A percentile compares a stretch with the other conserved stretches of the same genome.
phyloP scores from a whole-genome alignment of 2,888 invertebrate genomes.

The Leptinotarsa haldemani region DNA sequence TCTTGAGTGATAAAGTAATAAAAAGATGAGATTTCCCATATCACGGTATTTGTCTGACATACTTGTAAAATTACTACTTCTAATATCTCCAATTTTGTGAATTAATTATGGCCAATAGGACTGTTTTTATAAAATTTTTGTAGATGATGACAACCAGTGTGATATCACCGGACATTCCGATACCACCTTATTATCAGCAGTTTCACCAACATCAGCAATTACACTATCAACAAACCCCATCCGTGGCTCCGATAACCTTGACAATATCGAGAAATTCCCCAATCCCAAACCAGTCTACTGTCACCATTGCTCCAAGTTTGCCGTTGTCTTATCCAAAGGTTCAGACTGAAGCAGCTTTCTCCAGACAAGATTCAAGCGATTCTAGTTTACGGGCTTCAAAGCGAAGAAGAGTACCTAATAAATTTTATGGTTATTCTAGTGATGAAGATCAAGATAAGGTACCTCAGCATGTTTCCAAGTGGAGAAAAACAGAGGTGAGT shows the following conservation, averaged over 20 bases:
- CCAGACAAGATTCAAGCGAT: conserved; percentile 58
- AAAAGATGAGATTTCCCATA: no score
- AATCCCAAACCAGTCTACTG: conserved; percentile 41
- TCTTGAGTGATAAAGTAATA: no score
- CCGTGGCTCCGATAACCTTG: conserved; percentile 59
- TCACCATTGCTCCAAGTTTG: conserved; percentile 1
- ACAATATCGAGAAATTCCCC: conserved; percentile 59
- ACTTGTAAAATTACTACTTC: no score
- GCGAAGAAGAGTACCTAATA: conserved; percentile 83
- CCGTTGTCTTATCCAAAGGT: conserved; percentile 34
- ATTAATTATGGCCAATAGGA: not conserved
- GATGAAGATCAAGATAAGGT: conserved; percentile 77
- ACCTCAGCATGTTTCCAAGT: conserved; percentile 72
- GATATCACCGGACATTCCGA: conserved; percentile 64
- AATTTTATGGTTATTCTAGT: conserved; percentile 89
- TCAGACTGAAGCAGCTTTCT: conserved; percentile 31
- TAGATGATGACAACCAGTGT: conserved; percentile 62
- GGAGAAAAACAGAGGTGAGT: conserved; percentile 75
- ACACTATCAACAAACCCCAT: conserved; percentile 39
- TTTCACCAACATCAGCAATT: conserved; percentile 48
- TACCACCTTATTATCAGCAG: conserved; percentile 56
- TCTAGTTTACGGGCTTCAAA: conserved; percentile 79
- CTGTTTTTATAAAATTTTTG: not conserved
- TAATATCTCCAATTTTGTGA: no score
- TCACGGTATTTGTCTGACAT: no score